phyloP scores from a whole-genome alignment of 2,797 vertebrate species.

The Helostoma temminkii region DNA sequence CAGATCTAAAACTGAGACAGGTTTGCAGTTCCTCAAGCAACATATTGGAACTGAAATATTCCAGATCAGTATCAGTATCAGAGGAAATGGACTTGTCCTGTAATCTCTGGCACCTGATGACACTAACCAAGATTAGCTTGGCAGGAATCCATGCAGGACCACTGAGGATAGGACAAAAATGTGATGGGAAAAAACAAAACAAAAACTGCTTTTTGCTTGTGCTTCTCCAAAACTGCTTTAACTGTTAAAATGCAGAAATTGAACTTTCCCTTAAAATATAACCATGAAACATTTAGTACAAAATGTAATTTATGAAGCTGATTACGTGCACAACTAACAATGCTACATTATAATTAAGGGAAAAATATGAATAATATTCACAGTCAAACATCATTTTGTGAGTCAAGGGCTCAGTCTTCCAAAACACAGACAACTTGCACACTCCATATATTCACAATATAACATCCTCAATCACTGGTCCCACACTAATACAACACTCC shows the following conservation, averaged over 20 bases:
- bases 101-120: slow-evolving; percentile 67
- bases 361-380: slow-evolving; percentile 68
- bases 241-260: slow-evolving; percentile 18
- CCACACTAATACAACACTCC: slow-evolving; percentile 66
- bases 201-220: slow-evolving; percentile 44
- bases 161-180: slow-evolving; percentile 56
- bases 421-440: slow-evolving; percentile 65
- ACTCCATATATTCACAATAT: slow-evolving; percentile 67
- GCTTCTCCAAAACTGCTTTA: slow-evolving; percentile 46
- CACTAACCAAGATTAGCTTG: slow-evolving; percentile 45
- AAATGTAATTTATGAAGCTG: slow-evolving; percentile 45
- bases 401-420: slow-evolving; percentile 61
- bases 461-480: slow-evolving; percentile 66
- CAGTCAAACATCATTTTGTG: slow-evolving; percentile 74
- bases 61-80: slow-evolving; percentile 60
- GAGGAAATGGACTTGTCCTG: slow-evolving; percentile 38
- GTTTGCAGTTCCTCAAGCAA: slow-evolving; percentile 29
- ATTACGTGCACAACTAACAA: slow-evolving; percentile 65
- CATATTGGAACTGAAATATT: slow-evolving; percentile 46
- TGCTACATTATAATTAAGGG: slow-evolving; percentile 70
- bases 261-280: slow-evolving; percentile 72
- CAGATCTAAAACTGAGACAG: slow-evolving; percentile 44
- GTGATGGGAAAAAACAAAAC: no score
- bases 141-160: slow-evolving; percentile 46
- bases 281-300: slow-evolving; percentile 55